phyloP scores from a whole-genome alignment of 2,113 vertebrate genomes.

The Apaloderma vittatum region DNA sequence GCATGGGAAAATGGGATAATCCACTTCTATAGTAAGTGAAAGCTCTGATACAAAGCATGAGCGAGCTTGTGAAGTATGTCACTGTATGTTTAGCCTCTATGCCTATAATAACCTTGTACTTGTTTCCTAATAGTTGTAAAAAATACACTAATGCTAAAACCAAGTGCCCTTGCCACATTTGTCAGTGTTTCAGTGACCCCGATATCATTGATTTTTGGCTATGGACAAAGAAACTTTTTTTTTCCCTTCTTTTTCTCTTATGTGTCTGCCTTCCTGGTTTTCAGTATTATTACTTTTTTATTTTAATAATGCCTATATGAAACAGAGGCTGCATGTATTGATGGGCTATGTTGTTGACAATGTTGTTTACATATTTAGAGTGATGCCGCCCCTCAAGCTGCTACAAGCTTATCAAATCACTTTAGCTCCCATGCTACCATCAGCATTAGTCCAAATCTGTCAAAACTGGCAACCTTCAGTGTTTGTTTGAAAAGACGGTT shows the following conservation, averaged over 20 bases:
- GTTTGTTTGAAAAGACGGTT: conserved; percentile 75
- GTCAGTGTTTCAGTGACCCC: conserved; percentile 47
- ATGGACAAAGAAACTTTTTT: conserved; percentile 1
- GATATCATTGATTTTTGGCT: conserved; percentile 50
- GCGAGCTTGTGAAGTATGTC: conserved; percentile 41
- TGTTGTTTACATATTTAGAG: conserved; percentile 77
- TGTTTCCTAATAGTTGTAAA: conserved; percentile 32
- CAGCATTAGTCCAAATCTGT: conserved; percentile 79
- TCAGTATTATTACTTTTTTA: not conserved
- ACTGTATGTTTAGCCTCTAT: conserved; percentile 25
- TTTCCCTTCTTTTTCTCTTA: not conserved
- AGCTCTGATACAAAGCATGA: conserved; percentile 23
- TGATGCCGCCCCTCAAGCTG: conserved; percentile 80
- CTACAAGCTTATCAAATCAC: conserved; percentile 76
- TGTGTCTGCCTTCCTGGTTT: not conserved
- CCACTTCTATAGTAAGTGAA: conserved; percentile 30
- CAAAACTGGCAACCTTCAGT: conserved; percentile 80
- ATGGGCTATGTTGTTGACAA: conserved; percentile 66
- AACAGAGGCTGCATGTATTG: conserved; percentile 46
- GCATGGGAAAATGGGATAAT: conserved; percentile 58
- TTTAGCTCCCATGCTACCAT: conserved; percentile 74
- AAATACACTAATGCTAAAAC: conserved; percentile 32
- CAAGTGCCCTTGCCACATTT: conserved; percentile 38
- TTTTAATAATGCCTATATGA: conserved; percentile 38
- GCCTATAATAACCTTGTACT: conserved; percentile 22